Conservation (phyloP, 2,888 invertebrate species). For the Vandiemenella viatica region DNA sequence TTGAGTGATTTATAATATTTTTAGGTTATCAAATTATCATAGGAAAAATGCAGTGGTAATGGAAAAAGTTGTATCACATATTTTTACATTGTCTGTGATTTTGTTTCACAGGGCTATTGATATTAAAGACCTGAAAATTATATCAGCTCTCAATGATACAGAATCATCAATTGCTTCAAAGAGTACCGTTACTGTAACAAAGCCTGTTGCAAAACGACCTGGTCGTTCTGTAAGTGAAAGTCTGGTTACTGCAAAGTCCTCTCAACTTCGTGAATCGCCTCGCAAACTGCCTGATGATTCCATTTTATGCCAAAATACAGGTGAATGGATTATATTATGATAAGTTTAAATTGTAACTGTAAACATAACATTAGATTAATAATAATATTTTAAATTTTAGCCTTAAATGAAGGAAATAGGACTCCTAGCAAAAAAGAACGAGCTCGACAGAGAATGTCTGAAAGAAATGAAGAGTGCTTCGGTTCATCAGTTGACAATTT, state of each 20-base stretch:
- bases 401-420: slow-evolving; percentile 8
- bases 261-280: slow-evolving; percentile 14
- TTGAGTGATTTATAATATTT: too few species aligned
- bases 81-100: too few species aligned
- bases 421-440: slow-evolving; percentile 36
- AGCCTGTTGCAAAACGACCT: slow-evolving; percentile 37
- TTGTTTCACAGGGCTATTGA: slow-evolving; percentile 36
- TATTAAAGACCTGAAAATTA: slow-evolving; percentile 59
- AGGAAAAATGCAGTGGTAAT: too few species aligned
- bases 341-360: too few species aligned
- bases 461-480: slow-evolving; percentile 60
- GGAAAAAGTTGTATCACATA: too few species aligned
- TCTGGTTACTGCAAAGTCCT: slow-evolving; percentile 20
- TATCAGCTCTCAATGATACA: slow-evolving; percentile 42
- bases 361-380: too few species aligned
- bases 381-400: background rate
- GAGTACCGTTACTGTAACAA: slow-evolving; percentile 36
- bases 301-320: slow-evolving; percentile 19
- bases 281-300: slow-evolving; percentile 20
- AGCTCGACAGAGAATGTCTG: slow-evolving; percentile 28
- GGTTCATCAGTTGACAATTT: slow-evolving; percentile 52
- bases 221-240: slow-evolving; percentile 32
- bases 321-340: slow-evolving; percentile 13
- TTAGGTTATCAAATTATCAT: too few species aligned
- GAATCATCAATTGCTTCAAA: slow-evolving; percentile 22